Conservation (phyloP, 2,113 vertebrate genomes). For the Eclectus roratus region DNA sequence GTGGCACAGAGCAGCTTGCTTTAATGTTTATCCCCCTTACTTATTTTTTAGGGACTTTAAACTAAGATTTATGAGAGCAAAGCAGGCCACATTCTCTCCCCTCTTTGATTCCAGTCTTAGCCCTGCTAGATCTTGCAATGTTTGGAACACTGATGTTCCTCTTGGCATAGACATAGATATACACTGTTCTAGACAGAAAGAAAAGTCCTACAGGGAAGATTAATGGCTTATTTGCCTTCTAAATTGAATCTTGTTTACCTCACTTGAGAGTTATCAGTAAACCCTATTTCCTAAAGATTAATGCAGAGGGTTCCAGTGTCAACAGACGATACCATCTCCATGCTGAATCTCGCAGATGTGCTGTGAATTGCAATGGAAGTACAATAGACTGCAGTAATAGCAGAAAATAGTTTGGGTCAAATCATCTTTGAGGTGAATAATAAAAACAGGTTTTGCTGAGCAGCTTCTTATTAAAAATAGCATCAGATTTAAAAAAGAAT, state of each 20-base stretch:
- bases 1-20: background rate
- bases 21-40: background rate
- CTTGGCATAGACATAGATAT: background rate
- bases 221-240: background rate
- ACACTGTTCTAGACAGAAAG: background rate
- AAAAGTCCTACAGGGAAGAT: background rate
- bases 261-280: constrained; percentile 17
- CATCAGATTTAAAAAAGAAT: background rate
- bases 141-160: background rate
- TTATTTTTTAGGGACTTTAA: background rate
- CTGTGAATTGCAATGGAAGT: background rate
- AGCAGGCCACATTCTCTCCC: background rate
- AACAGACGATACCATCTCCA: background rate
- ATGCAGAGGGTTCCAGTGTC: background rate
- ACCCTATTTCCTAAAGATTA: background rate
- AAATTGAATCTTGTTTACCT: background rate
- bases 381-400: background rate
- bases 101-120: background rate
- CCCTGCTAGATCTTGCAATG: background rate
- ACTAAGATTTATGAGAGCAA: background rate
- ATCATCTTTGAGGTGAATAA: background rate
- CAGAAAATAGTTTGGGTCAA: background rate
- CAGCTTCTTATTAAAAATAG: background rate
- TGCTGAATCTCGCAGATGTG: background rate
- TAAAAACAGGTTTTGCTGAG: background rate